Evolutionary conservation across 2,113 vertebrate species (phyloP).

Genomic region (Phyllostomus hastatus): DNA sequence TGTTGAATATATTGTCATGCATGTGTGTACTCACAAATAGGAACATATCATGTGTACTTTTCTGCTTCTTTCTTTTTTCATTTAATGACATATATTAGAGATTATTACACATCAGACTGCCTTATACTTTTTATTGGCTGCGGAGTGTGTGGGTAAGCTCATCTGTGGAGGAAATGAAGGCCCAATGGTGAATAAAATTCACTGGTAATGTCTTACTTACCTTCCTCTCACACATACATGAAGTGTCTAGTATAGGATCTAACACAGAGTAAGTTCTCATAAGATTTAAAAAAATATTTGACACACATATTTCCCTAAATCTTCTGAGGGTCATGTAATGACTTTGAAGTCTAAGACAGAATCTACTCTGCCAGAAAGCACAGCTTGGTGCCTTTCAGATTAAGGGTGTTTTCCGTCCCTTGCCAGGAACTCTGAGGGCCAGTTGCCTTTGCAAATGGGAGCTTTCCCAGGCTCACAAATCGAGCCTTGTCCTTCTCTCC

Average conservation of each 20-base stretch:
- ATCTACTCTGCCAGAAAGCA: not conserved
- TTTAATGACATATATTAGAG: not conserved
- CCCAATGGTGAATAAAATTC: not conserved
- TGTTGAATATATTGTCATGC: not conserved
- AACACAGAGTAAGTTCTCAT: not conserved
- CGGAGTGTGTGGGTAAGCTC: not conserved
- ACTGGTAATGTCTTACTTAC: not conserved
- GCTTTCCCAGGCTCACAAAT: not conserved
- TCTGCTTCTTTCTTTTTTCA: not conserved
- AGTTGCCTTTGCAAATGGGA: not conserved
- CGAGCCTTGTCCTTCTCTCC: not conserved
- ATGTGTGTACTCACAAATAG: not conserved
- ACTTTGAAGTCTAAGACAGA: not conserved
- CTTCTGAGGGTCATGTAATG: not conserved
- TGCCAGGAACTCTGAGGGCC: not conserved
- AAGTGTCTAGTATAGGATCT: not conserved
- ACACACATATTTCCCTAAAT: not conserved
- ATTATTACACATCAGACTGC: not conserved
- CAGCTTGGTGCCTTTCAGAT: not conserved
- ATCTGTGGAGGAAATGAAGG: not conserved
- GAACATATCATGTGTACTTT: not conserved
- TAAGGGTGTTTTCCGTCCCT: not conserved
- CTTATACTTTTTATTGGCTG: not conserved
- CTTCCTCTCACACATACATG: not conserved
- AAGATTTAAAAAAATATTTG: not conserved